A percentile compares a stretch with the other conserved stretches of the same genome.
These are phyloP conservation scores for Boulengeromyrus knoepffleri DNA, from an alignment of 2,113 vertebrate genomes.

Conservation along the genomic window DNA sequence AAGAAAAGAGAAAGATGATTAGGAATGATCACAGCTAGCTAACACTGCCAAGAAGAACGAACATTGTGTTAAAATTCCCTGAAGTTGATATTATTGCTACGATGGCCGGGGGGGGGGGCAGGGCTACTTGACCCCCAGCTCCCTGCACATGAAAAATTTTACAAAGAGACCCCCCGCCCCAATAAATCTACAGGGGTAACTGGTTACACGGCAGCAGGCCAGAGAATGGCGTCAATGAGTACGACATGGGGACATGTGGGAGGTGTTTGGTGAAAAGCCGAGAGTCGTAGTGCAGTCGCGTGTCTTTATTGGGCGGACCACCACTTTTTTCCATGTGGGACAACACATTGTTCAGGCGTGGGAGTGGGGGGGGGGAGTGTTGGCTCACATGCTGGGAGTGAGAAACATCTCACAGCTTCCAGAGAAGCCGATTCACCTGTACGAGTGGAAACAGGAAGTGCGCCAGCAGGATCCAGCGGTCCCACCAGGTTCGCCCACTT, in stretches of 20 bases:
- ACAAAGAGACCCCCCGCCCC: not conserved
- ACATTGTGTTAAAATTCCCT: not conserved
- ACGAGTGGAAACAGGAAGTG: not conserved
- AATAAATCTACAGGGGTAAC: not conserved
- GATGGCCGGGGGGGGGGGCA: not conserved
- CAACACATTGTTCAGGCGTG: not conserved
- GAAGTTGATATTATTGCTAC: not conserved
- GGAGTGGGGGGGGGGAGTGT: not conserved
- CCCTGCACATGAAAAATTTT: not conserved
- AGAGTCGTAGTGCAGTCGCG: not conserved
- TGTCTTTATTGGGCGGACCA: not conserved
- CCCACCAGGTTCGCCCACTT: not conserved
- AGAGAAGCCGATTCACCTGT: not conserved
- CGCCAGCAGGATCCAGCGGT: too few relatives aligned
- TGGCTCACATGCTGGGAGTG: not conserved
- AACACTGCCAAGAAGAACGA: constrained; percentile 11
- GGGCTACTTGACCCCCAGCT: not conserved
- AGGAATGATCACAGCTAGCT: constrained; percentile 24
- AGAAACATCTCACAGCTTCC: not conserved
- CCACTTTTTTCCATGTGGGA: not conserved
- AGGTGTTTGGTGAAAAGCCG: not conserved
- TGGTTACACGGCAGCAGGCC: not conserved
- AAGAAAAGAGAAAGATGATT: constrained; percentile 18
- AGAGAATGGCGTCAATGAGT: not conserved
- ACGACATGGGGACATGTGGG: not conserved